Evolutionary conservation across 92 coral and sea anemone species (phyloP), one percentile per base, ranked within the genome.

Genomic region (Porites cylindrica): DNA sequence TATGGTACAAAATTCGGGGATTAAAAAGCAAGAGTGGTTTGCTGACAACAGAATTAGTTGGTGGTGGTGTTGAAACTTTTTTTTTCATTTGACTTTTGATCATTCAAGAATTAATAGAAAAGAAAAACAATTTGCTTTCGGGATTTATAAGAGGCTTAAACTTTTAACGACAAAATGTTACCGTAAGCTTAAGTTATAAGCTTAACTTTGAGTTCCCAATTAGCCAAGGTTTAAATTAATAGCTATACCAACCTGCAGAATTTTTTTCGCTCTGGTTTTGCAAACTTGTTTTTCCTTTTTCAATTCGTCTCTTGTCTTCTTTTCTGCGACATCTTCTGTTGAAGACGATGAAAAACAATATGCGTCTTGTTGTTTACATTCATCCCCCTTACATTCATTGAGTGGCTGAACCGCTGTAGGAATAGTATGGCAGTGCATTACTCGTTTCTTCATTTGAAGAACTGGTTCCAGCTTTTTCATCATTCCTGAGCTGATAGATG

Each of bases 381-480:
- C 7, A 1, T 38, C 19, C 29, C 19, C 38, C 2, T 20, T 13
- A 14, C 24, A n/a, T 11, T 1, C 51, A 1, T 80, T 9, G 14
- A 54, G 76, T 14, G 77, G 70, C 38, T 69, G 74, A 18, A 70
- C 20, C 38, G 60, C 11, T 21, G 21, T 8, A 59, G 32, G n/a
- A 19, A 23, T 19, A 1, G n/a, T 52, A 29, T 23, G 50, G 19
- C 43, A 32, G 29, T 69, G 0, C 21, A 19, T 38, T 71, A 62
- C 13, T 70, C 86, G 67, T 20, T 72, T 70, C 60, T 70, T 56
- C 53, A 82, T 70, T 3, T 9, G 32, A 16, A 82, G 70, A n/a
- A 71, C 70, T 53, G 86, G 86, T 19, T 82, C 86, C 11, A 82
- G 78, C 59, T 82, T 82, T 59, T 58, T 82, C 59, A 82, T 82